phyloP scores from a whole-genome alignment of 30 jellyfish, hydroid and myxozoan genomes.

The Pelagia noctiluca region DNA sequence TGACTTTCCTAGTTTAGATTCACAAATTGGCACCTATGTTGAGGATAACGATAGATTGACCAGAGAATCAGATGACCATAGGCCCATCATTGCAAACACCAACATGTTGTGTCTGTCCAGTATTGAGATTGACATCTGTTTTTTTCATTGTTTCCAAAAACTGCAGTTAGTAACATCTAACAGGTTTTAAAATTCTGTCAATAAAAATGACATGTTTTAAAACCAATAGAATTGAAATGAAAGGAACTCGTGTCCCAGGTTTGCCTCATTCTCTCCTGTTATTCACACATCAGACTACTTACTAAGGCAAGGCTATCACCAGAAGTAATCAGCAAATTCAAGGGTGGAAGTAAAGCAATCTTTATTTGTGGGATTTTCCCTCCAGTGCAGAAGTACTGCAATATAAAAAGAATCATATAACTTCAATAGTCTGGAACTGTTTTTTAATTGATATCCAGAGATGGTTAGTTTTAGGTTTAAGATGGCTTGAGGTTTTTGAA shows the following conservation, averaged over 20 bases:
- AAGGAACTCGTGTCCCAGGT: not conserved
- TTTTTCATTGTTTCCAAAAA: too few relatives aligned
- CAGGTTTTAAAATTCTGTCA: not conserved
- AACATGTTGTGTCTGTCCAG: too few relatives aligned
- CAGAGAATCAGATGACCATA: too few relatives aligned
- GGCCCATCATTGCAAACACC: too few relatives aligned
- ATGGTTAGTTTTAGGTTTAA: not conserved
- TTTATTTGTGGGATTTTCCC: constrained; percentile 29
- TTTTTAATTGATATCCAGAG: not conserved
- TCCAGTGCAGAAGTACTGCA: constrained; percentile 39
- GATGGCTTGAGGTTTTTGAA: not conserved
- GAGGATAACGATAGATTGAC: too few relatives aligned
- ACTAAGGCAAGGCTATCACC: constrained; percentile 49
- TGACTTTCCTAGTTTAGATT: too few relatives aligned
- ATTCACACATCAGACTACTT: not conserved
- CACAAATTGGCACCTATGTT: too few relatives aligned
- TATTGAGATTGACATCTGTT: too few relatives aligned
- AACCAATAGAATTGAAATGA: not conserved
- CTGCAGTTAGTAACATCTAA: not conserved
- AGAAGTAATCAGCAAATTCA: constrained; percentile 49
- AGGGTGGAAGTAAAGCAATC: constrained; percentile 39
- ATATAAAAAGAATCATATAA: not conserved
- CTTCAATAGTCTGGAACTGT: not conserved
- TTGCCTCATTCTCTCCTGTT: too few relatives aligned
- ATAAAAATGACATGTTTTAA: not conserved